Evolutionary conservation across 2,113 vertebrate species (phyloP).

Genomic region (Eolophus roseicapilla): DNA sequence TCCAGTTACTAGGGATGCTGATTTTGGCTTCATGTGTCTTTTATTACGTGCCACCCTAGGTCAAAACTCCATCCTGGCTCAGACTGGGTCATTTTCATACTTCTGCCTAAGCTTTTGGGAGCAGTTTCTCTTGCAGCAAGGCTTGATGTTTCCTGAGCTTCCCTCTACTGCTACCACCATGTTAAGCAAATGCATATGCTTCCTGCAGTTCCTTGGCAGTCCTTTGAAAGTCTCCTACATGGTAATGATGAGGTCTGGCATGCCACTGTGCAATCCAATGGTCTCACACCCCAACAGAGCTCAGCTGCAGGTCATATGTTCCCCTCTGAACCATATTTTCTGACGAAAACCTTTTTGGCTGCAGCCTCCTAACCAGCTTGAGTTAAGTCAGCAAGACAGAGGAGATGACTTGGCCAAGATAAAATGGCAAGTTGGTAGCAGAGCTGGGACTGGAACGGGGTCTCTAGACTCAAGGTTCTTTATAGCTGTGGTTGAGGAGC

Average conservation of each 20-base stretch:
- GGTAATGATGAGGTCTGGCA: conserved; percentile 63
- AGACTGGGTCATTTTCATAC: rapidly evolving
- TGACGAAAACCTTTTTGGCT: conserved; percentile 58
- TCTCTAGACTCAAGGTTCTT: background rate
- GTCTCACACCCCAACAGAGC: conserved; percentile 66
- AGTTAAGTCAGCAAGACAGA: conserved; percentile 29
- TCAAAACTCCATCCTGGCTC: background rate
- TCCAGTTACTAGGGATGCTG: background rate
- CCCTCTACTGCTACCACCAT: conserved; percentile 17
- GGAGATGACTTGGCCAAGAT: background rate
- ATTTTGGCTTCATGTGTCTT: background rate
- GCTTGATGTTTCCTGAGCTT: conserved; percentile 19
- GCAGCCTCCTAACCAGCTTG: conserved; percentile 32
- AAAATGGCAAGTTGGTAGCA: background rate
- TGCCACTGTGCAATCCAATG: conserved; percentile 66
- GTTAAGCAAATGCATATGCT: conserved; percentile 63
- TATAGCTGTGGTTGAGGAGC: background rate
- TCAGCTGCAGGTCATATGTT: conserved; percentile 70
- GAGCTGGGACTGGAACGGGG: background rate
- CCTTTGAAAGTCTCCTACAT: background rate
- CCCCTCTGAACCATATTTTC: conserved; percentile 65
- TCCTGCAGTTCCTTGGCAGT: conserved; percentile 55
- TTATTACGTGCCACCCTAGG: background rate
- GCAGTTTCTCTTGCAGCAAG: background rate
- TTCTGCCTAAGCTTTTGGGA: background rate